Base-by-base conservation (phyloP, 1,140 invertebrate genomes). In the Acromyrmex charruanus region DNA sequence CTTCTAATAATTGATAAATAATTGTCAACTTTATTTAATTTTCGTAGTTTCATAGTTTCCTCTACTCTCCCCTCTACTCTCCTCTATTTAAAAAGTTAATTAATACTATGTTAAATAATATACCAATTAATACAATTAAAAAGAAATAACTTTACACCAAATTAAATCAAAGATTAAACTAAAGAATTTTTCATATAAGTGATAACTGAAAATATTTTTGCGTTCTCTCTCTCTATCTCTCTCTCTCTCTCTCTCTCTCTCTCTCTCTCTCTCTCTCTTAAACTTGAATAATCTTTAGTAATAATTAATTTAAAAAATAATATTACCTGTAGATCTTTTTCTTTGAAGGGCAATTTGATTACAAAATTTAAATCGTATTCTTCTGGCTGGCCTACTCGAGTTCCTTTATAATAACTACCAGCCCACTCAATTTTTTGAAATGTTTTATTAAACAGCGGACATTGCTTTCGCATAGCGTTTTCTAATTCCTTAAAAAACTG, bases 281-380 rank as follows among this genome's bases (percentile, higher is more conserved):
- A 35, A 1, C 18, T 28, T 51, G 0, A 4, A 28, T 69, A 44
- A 68, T 53, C 18, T 71, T 18, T 18, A 72, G 12, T 6, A 12
- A 31, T 31, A 7, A 5, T 39, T 35, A 0, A 75, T 28, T 77
- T 77, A 3, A 12, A 49, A 44, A 77, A 49, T 63, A 28, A 77
- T 55, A 31, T 87, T 87, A 96, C 91, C 6, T 91, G 82, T 14
- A 96, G 93, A 16, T 93, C 91, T 14, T 93, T 88, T 3, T 94
- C 90, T 39, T 90, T 94, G 90, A 92, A 85, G 89, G 95, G 95
- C 16, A 96, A 87, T 1, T 92, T 93, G 7, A 96, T 93, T 1
- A 96, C 93, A 2, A 96, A 93, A 91, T 96, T 94, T 85, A 96
- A 92, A 92, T 96, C 96, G 88, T 95, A 96, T 89, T 96, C 96